Conservation (phyloP, 2,113 vertebrate species). For the Prolemur simus region DNA sequence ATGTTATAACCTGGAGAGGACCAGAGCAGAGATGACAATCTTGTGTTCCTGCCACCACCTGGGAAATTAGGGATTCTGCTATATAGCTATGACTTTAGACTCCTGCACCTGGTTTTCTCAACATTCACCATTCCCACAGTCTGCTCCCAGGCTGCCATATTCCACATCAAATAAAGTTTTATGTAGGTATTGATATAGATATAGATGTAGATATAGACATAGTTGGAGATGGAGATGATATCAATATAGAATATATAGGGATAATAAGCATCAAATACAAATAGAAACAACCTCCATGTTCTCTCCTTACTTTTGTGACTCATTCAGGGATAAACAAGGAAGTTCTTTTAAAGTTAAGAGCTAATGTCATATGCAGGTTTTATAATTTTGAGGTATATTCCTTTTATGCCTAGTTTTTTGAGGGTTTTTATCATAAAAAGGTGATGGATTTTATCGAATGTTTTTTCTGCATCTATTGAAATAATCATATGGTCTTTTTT, state of each 20-base stretch:
- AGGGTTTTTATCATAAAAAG: no score
- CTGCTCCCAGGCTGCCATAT: background rate
- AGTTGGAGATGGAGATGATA: no score
- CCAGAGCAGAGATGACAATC: background rate
- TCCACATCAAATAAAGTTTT: background rate
- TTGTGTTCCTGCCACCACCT: background rate
- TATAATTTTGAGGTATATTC: no score
- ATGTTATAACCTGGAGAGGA: background rate
- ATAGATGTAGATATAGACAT: background rate
- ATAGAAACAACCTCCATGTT: fast-evolving
- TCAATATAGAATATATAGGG: background rate
- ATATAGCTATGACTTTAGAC: background rate
- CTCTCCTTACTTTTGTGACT: background rate
- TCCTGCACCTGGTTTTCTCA: background rate
- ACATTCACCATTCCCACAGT: background rate
- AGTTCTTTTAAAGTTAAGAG: background rate
- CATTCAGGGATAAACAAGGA: background rate
- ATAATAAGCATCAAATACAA: background rate
- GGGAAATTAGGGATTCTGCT: background rate
- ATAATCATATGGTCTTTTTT: no score
- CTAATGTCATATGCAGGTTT: background rate
- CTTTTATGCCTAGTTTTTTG: no score
- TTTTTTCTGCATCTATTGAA: no score
- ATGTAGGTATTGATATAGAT: background rate
- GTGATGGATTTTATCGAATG: no score